Conservation (phyloP, 2,113 vertebrate genomes). For the Natator depressus region DNA sequence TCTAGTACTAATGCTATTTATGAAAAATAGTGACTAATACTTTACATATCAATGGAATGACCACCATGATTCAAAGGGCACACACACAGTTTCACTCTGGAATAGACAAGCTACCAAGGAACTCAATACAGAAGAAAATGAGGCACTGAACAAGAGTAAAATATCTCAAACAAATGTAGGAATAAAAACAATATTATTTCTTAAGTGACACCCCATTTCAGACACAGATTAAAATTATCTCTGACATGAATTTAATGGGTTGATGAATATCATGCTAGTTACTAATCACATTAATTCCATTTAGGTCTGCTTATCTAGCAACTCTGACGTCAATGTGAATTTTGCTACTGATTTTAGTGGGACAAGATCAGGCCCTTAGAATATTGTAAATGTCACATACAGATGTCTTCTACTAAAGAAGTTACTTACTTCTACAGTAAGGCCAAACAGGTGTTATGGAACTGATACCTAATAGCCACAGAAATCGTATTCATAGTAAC, state of each 20-base stretch:
- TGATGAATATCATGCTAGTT: neutral
- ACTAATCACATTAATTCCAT: neutral
- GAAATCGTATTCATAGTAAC: neutral
- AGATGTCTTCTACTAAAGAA: neutral
- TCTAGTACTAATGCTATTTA: neutral
- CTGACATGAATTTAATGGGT: neutral
- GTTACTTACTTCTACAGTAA: neutral
- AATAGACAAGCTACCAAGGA: neutral
- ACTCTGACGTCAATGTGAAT: neutral
- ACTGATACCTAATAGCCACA: neutral
- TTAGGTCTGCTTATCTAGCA: neutral
- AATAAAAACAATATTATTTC: neutral
- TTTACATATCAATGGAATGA: neutral
- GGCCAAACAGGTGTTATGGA: neutral
- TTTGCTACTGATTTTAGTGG: neutral
- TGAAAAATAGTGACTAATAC: neutral
- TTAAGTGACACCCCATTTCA: neutral
- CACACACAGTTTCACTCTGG: neutral
- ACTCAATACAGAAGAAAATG: neutral
- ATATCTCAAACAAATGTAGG: neutral
- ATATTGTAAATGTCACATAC: neutral
- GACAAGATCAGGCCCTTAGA: neutral
- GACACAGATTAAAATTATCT: accelerated
- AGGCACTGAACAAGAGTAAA: neutral
- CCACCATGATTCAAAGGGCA: neutral